phyloP scores from a whole-genome alignment of 2,888 invertebrate species.

The Acrobasis consociella region DNA sequence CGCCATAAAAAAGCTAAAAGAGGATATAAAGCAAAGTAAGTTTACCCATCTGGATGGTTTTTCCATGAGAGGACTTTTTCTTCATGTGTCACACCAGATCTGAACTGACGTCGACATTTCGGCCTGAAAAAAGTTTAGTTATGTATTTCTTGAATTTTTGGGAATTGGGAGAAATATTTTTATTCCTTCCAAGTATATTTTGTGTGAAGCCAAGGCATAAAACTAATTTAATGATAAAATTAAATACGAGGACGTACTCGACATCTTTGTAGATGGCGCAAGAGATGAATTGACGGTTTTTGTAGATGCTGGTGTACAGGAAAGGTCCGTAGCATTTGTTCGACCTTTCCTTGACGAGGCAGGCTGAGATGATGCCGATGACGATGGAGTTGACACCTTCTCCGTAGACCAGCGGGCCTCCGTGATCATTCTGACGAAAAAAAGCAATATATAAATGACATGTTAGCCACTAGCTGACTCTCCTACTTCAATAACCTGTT shows the following conservation, averaged over 20 bases:
- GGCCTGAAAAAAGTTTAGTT: slow-evolving; percentile 39
- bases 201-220: not conserved
- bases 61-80: slow-evolving; percentile 56
- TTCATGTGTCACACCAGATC: slow-evolving; percentile 53
- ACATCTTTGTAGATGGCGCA: slow-evolving; percentile 61
- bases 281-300: slow-evolving; percentile 54
- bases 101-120: slow-evolving; percentile 56
- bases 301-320: slow-evolving; percentile 62
- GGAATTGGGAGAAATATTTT: no score
- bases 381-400: slow-evolving; percentile 45
- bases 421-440: slow-evolving; percentile 58
- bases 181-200: not conserved
- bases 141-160: no score
- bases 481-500: no score
- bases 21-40: not conserved
- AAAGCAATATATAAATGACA: no score
- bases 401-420: slow-evolving; percentile 57
- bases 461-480: no score
- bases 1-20: not conserved
- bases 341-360: slow-evolving; percentile 57
- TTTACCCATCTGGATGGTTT: slow-evolving; percentile 65
- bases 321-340: slow-evolving; percentile 64
- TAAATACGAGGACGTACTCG: slow-evolving; percentile 39
- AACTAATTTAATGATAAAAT: not conserved
- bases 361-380: slow-evolving; percentile 64